Evolutionary conservation across 2,888 invertebrate species (phyloP).

Genomic region (Pharmacophagus antenor): DNA sequence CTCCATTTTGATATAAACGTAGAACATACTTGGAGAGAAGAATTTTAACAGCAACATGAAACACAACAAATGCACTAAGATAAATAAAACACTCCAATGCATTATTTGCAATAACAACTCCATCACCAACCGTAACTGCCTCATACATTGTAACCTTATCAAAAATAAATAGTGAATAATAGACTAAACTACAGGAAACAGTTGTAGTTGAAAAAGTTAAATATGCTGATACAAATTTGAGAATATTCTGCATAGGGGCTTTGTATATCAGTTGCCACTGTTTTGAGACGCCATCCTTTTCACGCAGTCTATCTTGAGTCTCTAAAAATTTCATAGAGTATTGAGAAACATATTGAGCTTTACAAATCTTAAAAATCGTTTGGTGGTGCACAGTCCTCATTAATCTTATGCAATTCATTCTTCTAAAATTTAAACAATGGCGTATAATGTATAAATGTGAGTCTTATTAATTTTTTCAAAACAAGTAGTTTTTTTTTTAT

Average conservation of each 20-base stretch:
- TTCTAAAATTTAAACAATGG: constrained; percentile 1
- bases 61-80: constrained; percentile 56
- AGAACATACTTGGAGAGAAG: constrained; percentile 66
- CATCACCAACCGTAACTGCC: constrained; percentile 56
- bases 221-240: constrained; percentile 57
- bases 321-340: constrained; percentile 62
- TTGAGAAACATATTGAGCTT: constrained; percentile 45
- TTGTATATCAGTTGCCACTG: constrained; percentile 69
- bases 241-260: constrained; percentile 62
- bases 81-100: constrained; percentile 60
- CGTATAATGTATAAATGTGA: background rate
- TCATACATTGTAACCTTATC: constrained; percentile 50
- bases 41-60: constrained; percentile 60
- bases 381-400: constrained; percentile 42
- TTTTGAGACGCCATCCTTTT: constrained; percentile 56
- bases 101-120: constrained; percentile 64
- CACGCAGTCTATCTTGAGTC: constrained; percentile 58
- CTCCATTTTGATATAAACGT: constrained; percentile 65
- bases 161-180: constrained; percentile 57
- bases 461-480: background rate
- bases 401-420: constrained; percentile 56
- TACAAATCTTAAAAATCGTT: constrained; percentile 41
- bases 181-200: constrained; percentile 45
- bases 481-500: background rate
- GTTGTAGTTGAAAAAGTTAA: constrained; percentile 56